Evolutionary conservation across 2,797 vertebrate species (phyloP).

Genomic region (Onychomys arenicola): DNA sequence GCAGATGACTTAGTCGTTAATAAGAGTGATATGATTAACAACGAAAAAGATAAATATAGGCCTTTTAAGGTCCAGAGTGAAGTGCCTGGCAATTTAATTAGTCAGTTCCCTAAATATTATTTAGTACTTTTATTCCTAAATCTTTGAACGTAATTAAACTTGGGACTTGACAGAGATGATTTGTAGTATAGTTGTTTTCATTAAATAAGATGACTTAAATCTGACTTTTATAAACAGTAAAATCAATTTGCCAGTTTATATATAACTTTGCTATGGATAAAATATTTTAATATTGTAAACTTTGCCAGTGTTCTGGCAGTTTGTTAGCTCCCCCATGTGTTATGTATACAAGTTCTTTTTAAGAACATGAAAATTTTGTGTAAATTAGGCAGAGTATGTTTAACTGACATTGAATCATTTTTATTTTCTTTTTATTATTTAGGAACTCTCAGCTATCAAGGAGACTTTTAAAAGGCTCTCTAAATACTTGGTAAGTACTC

Average conservation of each 20-base stretch:
- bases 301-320: slow-evolving; percentile 50
- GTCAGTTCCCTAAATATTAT: neutral
- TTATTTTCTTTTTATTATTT: slow-evolving; percentile 66
- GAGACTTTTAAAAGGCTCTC: slow-evolving; percentile 68
- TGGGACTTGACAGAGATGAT: slow-evolving; percentile 19
- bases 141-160: slow-evolving; percentile 49
- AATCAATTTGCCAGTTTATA: slow-evolving; percentile 35
- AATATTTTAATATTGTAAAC: slow-evolving; percentile 13
- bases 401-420: slow-evolving; percentile 53
- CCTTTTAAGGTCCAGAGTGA: neutral
- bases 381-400: slow-evolving; percentile 38
- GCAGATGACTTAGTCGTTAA: neutral
- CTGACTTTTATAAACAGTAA: slow-evolving; percentile 41
- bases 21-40: slow-evolving; percentile 17
- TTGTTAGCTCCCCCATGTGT: slow-evolving; percentile 17
- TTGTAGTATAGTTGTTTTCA: neutral
- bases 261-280: slow-evolving; percentile 13
- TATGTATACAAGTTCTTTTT: slow-evolving; percentile 43
- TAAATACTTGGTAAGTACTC: slow-evolving; percentile 77
- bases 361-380: slow-evolving; percentile 47
- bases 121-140: slow-evolving; percentile 47
- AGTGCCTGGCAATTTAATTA: neutral
- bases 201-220: neutral
- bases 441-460: slow-evolving; percentile 69
- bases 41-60: neutral